Evolutionary conservation across 2,797 vertebrate species (phyloP), one percentile per base, ranked within the genome.

Genomic region (Bovichtus variegatus): DNA sequence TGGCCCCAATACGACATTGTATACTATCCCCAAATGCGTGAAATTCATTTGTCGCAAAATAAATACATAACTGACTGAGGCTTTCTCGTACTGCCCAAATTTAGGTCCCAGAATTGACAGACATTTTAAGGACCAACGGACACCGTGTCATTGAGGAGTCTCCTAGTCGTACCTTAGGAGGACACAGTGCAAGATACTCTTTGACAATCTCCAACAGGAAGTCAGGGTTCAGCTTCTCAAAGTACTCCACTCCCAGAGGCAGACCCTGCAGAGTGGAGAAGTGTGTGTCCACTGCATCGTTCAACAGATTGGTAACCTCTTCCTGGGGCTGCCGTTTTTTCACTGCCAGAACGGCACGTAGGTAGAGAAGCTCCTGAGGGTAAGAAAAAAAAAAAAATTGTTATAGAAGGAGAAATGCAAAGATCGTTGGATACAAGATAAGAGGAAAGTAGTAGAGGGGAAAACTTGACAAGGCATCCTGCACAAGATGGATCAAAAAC

Each of bases 191-290:
- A 54, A 99, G 94, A 91, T 97, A 99, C 50, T 97, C 96, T 79
- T 87, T 97, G 82, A 97, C 91, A 49, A 99, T 96, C 90, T 99
- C 97, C 69, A 99, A 89, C 74, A 99, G 92, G 90, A 99, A 99
- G 92, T 99, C 97, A 6, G 98, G 97, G 89, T 99, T 99, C 84
- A 99, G 94, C 79, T 95, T 98, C 90, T 99, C 96, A 90, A 98
- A 97, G 91, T 99, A 99, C 59, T 98, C 96, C 57, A 98, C 93
- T 34, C 98, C 96, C 84, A 99, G 96, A 59, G 98, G 98, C 63
- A 99, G 93, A 53, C 96, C 96, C 87, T 94, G 95, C 64, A 99
- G 93, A 9, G 95, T 92, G 5, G 96, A 97, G 87, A 99, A 97
- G 90, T 99, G 98, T 40, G 93, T 96, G 84, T 99, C 97, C 83